Percentiles rank a stretch among this genome's conserved stretches.
These are phyloP conservation scores for Cyprinodon variegatus DNA, from an alignment of 2,113 vertebrate species.

Conservation along the genomic window DNA sequence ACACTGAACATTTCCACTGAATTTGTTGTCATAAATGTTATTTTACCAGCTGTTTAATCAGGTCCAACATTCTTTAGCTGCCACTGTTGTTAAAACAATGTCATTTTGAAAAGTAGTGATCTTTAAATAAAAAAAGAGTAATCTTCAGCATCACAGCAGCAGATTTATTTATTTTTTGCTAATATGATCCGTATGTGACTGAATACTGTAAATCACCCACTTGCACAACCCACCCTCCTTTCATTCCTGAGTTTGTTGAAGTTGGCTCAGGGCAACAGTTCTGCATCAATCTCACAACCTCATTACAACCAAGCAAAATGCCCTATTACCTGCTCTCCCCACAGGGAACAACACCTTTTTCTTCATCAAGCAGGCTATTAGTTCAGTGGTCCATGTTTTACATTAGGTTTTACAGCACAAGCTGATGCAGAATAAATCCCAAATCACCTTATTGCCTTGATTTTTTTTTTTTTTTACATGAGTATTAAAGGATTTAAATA, in stretches of 20 bases:
- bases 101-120: conserved; percentile 25
- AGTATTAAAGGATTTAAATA: background rate
- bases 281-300: conserved; percentile 52
- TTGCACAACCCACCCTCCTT: conserved; percentile 28
- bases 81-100: conserved; percentile 37
- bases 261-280: conserved; percentile 30
- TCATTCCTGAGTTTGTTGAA: conserved; percentile 51
- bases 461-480: conserved; percentile 19
- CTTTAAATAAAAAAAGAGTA: conserved; percentile 19
- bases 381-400: conserved; percentile 52
- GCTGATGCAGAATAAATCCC: conserved; percentile 21
- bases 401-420: conserved; percentile 38
- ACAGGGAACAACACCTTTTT: conserved; percentile 68
- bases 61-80: conserved; percentile 47
- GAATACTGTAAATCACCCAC: conserved; percentile 37
- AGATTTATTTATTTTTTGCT: conserved; percentile 21
- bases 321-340: conserved; percentile 59
- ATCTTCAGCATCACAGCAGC: conserved; percentile 27
- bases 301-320: conserved; percentile 69
- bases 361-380: conserved; percentile 59
- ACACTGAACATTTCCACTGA: background rate
- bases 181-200: conserved; percentile 44
- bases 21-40: background rate
- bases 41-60: conserved; percentile 44
- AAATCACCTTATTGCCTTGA: background rate